A percentile compares a stretch with the other conserved stretches of the same genome.
phyloP scores from a whole-genome alignment of 2,113 vertebrate genomes.

The Clarias macrocephalus region DNA sequence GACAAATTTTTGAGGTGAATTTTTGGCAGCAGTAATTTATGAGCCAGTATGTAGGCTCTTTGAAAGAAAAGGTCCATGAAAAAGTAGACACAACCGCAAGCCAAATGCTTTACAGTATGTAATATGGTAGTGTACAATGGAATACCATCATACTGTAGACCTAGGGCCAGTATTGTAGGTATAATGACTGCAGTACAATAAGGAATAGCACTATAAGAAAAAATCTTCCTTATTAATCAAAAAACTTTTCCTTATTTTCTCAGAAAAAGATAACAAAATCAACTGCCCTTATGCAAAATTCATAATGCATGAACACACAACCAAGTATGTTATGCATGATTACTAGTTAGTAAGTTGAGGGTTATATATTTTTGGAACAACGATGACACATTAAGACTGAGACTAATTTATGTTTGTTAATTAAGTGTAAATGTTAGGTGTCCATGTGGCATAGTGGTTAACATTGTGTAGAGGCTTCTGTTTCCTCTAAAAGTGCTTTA shows the following conservation, averaged over 20 bases:
- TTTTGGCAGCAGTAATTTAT: not conserved
- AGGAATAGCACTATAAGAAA: not conserved
- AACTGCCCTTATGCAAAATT: not conserved
- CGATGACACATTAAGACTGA: not conserved
- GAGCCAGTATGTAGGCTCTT: not conserved
- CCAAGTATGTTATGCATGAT: not conserved
- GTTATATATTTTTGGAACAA: not conserved
- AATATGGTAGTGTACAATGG: not conserved
- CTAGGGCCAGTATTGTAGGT: not conserved
- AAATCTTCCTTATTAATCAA: not conserved
- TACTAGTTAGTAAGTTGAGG: not conserved
- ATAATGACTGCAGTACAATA: not conserved
- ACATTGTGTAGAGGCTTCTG: too few relatives aligned
- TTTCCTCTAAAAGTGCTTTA: too few relatives aligned
- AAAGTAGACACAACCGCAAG: not conserved
- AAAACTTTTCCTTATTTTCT: not conserved
- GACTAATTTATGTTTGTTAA: too few relatives aligned
- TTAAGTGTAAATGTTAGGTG: too few relatives aligned
- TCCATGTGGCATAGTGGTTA: too few relatives aligned
- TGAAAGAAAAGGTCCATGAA: not conserved
- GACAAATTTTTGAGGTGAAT: conserved; percentile 11
- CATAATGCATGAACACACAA: not conserved
- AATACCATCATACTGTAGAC: not conserved
- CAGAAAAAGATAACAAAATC: not conserved
- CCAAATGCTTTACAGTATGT: not conserved